Evolutionary conservation across 1,140 invertebrate species (phyloP), one percentile per base, ranked within the genome.

Genomic region (Subanguina moxae): DNA sequence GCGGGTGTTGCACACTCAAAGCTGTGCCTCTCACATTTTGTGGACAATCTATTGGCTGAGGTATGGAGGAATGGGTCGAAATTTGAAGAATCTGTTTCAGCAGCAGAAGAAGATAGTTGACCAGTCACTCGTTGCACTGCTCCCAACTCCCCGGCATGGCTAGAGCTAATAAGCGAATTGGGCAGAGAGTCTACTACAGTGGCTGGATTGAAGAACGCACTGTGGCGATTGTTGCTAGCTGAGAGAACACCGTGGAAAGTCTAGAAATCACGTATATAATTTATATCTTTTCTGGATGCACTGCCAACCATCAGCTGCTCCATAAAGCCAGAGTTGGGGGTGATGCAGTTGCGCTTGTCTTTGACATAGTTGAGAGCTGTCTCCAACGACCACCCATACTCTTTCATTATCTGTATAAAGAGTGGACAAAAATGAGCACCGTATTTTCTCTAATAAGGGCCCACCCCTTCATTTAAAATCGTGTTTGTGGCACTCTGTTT

Each of bases 301-400:
- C 15, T 17, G 25, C 25, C 21, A 62, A 62, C 64, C 45, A 93
- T 91, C 63, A 98, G 84, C 84, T 98, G 94, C 73, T 89, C 87
- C 59, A 94, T 87, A 85, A 98, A 98, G 76, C 90, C 93, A 46
- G 88, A 89, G 84, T 98, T 98, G 0, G 94, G 94, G 82, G 94
- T 94, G 58, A 97, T 93, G 83, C 92, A 95, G 74, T 86, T 90
- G 21, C 94, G 86, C 81, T 91, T 92, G 45, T 89, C 87, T 83
- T 93, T 93, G 0, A 97, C 93, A 84, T 91, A 90, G 63, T 90
- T 88, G 73, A 92, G 86, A 0, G 94, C 93, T 76, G 91, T 88
- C 25, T 90, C 88, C 74, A 96, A 89, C 76, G 91, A 89, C 92
- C 91, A 94, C 80, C 91, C 90, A 82, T 92, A 91, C 9, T 93